Percentiles rank a stretch among this genome's conserved stretches.
Evolutionary conservation across 2,113 vertebrate genomes (phyloP).

Genomic region (Cebidichthys violaceus): DNA sequence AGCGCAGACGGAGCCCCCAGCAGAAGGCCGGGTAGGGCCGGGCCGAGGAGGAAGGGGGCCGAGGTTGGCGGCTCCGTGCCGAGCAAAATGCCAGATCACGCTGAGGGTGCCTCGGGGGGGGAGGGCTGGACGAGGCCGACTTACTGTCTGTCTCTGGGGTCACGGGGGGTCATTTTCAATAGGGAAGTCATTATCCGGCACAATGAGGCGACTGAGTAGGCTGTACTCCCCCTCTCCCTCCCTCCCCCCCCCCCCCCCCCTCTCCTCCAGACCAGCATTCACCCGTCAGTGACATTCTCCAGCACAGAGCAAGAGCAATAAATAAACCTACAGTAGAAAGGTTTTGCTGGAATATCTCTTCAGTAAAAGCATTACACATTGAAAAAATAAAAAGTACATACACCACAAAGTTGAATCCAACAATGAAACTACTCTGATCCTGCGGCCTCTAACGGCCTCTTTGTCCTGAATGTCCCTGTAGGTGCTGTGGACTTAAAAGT

Average conservation of each 20-base stretch:
- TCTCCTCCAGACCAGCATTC: constrained; percentile 19
- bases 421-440: background rate
- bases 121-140: constrained; percentile 57
- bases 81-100: constrained; percentile 74
- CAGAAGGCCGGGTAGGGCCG: background rate
- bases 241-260: background rate
- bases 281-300: constrained; percentile 43
- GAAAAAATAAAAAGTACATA: background rate
- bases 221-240: constrained; percentile 8
- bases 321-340: constrained; percentile 8
- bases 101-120: constrained; percentile 50
- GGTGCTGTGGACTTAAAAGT: constrained; percentile 4
- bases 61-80: constrained; percentile 41
- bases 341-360: constrained; percentile 8
- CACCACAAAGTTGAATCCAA: background rate
- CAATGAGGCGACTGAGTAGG: constrained; percentile 73
- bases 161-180: constrained; percentile 72
- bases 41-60: constrained; percentile 9
- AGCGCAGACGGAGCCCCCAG: background rate
- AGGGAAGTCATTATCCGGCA: constrained; percentile 80
- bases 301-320: constrained; percentile 35
- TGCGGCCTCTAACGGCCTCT: background rate
- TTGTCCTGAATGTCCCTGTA: constrained; percentile 11
- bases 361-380: background rate
- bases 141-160: constrained; percentile 78